Base-by-base conservation (phyloP, 2,888 invertebrate genomes). In the Hemithea aestivaria region DNA sequence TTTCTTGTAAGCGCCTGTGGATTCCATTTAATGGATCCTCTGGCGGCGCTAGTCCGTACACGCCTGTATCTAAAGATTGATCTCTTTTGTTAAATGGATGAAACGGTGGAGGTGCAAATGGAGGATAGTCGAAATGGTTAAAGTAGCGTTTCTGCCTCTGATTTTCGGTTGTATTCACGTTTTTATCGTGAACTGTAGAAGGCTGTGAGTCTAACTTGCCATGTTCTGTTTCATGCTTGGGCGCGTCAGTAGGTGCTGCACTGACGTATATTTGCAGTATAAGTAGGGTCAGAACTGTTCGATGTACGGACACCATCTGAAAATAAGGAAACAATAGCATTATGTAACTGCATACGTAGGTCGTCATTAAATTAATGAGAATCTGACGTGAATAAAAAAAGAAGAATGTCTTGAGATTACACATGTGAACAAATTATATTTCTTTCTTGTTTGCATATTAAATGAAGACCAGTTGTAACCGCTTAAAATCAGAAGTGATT, bases 231-330 rank as follows among this genome's bases (percentile, higher is more conserved):
- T 61, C 64, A 4, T 57, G 30, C 39, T 61, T 62, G 40, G 53
- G 48, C 7, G 51, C 48, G 27, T 69, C 65, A 39, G 56, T 71
- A 8, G 81, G 79, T 26, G 75, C 76, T 20, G 74, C 73, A 24
- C 51, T 48, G 21, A 65, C 67, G 45, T 51, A 57, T 39, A 59
- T 47, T 54, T 72, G 67, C 24, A 71, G 48, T 37, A 70, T 45
- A 40, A 78, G 50, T 39, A 73, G 41, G 36, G 62, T 62, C 40
- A 74, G 40, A 32, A 73, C 16, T 8, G 68, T 16, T 12, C 53
- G 48, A 10, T 49, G 44, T 30, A 59, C 22, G 42, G 35, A 56
- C 56, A 56, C 62, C 83, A 84, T 84, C 84, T 85, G 83, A 36
- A 83, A 84, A 45, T 30, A 27, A 52, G 48, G 51, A 37, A 45